Conservation (phyloP, 1,140 invertebrate genomes). For the Lucilia cuprina region DNA sequence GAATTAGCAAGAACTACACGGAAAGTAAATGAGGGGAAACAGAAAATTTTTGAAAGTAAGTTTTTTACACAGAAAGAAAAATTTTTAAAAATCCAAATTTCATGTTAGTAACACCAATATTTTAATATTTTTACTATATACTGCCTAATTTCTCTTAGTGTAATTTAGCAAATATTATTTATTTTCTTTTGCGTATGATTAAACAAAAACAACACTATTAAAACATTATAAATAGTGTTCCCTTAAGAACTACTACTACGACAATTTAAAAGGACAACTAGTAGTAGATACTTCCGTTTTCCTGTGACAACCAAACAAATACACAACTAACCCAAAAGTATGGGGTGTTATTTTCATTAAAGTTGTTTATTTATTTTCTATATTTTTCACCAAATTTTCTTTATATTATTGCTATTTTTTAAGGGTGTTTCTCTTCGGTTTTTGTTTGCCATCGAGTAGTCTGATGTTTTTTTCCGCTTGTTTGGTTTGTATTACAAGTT, state of each 20-base stretch:
- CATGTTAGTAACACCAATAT: too few species aligned
- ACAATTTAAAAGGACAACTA: background rate
- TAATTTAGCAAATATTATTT: background rate
- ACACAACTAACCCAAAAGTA: background rate
- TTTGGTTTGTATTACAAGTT: slow-evolving; percentile 41
- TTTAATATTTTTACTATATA: too few species aligned
- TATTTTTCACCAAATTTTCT: background rate
- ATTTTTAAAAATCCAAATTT: too few species aligned
- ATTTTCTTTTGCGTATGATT: slow-evolving; percentile 28
- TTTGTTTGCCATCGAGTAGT: too few species aligned
- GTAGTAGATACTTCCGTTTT: background rate
- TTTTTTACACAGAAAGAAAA: too few species aligned
- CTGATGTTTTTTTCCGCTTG: background rate
- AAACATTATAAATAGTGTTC: background rate
- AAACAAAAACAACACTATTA: slow-evolving; percentile 6
- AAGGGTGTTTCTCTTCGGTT: background rate
- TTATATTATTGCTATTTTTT: background rate
- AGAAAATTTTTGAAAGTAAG: too few species aligned
- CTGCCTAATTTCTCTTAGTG: background rate
- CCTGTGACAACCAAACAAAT: background rate
- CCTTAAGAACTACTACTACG: background rate
- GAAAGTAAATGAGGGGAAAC: background rate
- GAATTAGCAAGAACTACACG: background rate
- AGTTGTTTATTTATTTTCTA: background rate
- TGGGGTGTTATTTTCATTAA: slow-evolving; percentile 8